A percentile compares a stretch with the other conserved stretches of the same genome.
Evolutionary conservation across 2,888 invertebrate species (phyloP).

Genomic region (Drosophila picticornis): DNA sequence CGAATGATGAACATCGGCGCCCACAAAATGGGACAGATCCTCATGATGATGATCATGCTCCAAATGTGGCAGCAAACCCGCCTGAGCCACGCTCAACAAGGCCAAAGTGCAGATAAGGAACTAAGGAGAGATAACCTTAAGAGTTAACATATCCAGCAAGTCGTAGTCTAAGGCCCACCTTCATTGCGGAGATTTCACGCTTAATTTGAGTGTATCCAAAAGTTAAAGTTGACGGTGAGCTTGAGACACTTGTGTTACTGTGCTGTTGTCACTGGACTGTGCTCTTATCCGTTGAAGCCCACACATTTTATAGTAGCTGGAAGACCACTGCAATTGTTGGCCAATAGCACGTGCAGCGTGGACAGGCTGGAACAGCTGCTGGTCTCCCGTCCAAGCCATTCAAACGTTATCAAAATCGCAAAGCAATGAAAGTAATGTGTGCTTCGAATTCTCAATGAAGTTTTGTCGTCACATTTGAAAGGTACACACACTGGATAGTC

Average conservation of each 20-base stretch:
- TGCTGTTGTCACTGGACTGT: conserved; percentile 82
- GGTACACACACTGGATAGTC: conserved; percentile 21
- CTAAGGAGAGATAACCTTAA: conserved; percentile 44
- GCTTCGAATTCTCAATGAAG: conserved; percentile 59
- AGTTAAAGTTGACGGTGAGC: conserved; percentile 61
- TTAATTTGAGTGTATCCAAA: conserved; percentile 80
- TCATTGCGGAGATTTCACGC: conserved; percentile 83
- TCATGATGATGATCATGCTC: conserved; percentile 72
- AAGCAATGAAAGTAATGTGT: conserved; percentile 69
- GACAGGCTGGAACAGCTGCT: conserved; percentile 11
- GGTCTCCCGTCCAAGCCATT: conserved; percentile 38
- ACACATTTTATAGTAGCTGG: conserved; percentile 78
- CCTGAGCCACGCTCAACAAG: conserved; percentile 77
- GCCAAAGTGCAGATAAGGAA: conserved; percentile 82
- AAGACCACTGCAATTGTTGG: conserved; percentile 46
- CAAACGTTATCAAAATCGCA: conserved; percentile 72
- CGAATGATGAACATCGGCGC: conserved; percentile 72
- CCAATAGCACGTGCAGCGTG: conserved; percentile 57
- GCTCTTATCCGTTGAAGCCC: conserved; percentile 45
- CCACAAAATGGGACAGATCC: conserved; percentile 65
- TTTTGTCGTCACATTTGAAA: conserved; percentile 64
- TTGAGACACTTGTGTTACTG: conserved; percentile 61
- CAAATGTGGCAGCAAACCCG: conserved; percentile 80
- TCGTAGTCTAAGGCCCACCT: conserved; percentile 67
- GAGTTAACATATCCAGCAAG: background rate